Percentiles rank a stretch among this genome's conserved stretches.
Evolutionary conservation across 2,797 vertebrate species (phyloP).

Genomic region (Pantherophis alleghaniensis): DNA sequence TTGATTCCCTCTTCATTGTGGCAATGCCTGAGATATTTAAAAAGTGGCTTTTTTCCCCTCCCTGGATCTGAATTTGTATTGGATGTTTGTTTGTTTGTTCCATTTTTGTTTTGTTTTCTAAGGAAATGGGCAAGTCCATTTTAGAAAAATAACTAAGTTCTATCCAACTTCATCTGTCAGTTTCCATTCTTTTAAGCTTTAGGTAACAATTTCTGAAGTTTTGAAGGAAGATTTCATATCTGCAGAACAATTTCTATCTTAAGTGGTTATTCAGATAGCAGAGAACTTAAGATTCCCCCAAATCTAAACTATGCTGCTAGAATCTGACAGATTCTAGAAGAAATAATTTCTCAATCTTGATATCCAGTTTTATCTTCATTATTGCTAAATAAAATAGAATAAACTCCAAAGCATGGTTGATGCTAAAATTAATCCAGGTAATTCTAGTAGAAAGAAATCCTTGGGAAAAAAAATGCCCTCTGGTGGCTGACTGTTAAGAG

Average conservation of each 20-base stretch:
- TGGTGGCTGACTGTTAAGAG: conserved; percentile 49
- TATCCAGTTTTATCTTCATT: not conserved
- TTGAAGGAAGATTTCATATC: not conserved
- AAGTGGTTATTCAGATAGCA: not conserved
- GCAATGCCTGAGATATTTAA: not conserved
- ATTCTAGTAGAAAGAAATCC: conserved; percentile 45
- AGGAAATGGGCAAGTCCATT: not conserved
- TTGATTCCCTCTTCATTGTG: not conserved
- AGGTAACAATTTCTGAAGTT: not conserved
- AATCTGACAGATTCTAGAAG: not conserved
- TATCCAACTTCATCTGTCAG: not conserved
- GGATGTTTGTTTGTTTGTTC: not conserved
- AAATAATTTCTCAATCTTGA: not conserved
- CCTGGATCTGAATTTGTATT: not conserved
- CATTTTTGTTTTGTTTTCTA: not conserved
- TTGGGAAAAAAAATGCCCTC: conserved; percentile 71
- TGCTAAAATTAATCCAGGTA: conserved; percentile 20
- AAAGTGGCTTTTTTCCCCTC: not conserved
- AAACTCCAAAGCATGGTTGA: not conserved
- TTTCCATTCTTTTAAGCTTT: not conserved
- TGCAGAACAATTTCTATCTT: not conserved
- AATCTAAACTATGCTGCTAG: not conserved
- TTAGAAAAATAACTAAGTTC: not conserved
- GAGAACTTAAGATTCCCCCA: not conserved
- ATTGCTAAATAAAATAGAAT: not conserved